Base-by-base conservation (phyloP, 2,113 vertebrate genomes). In the Platysteira castanea region DNA sequence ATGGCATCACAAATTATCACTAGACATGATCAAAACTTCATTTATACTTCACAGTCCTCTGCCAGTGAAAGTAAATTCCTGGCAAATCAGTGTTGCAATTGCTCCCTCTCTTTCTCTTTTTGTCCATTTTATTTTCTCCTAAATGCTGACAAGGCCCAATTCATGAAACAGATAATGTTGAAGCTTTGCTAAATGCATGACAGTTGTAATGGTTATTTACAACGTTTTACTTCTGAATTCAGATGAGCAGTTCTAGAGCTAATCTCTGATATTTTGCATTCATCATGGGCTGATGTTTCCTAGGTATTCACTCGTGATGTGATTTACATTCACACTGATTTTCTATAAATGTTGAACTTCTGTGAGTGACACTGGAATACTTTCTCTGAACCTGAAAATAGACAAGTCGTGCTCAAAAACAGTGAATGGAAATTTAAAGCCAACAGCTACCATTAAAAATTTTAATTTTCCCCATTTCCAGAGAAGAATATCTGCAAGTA, bases 171-270 rank as follows among this genome's bases (percentile, higher is more conserved):
- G 50, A 90, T 79, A 73, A 94, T 79, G 47, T 24, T 26, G 22
- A 63, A 83, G 26, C 50, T 85, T 79, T 96, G 77, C 80, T 95
- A 93, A 94, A 95, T 74, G 44, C 59, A 33, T 89, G 87, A 35
- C 79, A 90, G 69, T 93, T 81, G 27, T 82, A 95, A 96, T 89
- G 59, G 77, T 80, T 96, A 95, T 95, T 97, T 95, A 87, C 73
- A 91, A 81, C 3, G 11, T 78, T 80, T 87, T 87, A 52, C 50
- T 83, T 95, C 50, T 77, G 76, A 90, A 91, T 95, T 96, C 71
- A 78, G 79, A 94, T 71, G 59, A 94, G 60, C 15, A 49, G 31
- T 59, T 92, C 77, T 73, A 68, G 56, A 94, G 35, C 84, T 90
- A 64, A 85, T 93, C 59, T 90, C 61, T 60, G 69, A 79, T 81